Evolutionary conservation across 2,113 vertebrate species (phyloP).

Genomic region (Acanthochromis polyacanthus): DNA sequence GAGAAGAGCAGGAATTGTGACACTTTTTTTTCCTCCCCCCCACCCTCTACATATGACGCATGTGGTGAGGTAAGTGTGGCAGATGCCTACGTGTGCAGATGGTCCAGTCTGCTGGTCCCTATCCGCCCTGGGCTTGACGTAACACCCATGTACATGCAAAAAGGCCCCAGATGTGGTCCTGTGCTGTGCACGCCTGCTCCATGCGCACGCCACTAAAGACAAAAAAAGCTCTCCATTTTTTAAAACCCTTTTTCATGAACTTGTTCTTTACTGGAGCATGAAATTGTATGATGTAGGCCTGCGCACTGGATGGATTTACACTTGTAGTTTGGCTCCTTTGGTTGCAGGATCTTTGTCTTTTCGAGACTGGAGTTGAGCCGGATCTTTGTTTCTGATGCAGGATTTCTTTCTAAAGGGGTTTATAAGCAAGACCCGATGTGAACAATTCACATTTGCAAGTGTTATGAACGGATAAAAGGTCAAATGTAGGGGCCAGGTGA

Average conservation of each 20-base stretch:
- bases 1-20: slow-evolving; percentile 68
- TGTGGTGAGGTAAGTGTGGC: slow-evolving; percentile 81
- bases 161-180: slow-evolving; percentile 58
- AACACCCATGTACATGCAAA: slow-evolving; percentile 45
- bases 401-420: no score
- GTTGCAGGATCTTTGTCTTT: not conserved
- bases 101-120: slow-evolving; percentile 68
- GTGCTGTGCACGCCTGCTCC: slow-evolving; percentile 6
- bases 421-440: no score
- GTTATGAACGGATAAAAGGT: not conserved
- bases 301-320: slow-evolving; percentile 17
- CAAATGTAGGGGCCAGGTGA: not conserved
- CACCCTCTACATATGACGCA: slow-evolving; percentile 75
- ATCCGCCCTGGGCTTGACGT: slow-evolving; percentile 58
- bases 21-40: slow-evolving; percentile 40
- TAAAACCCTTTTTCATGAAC: slow-evolving; percentile 35
- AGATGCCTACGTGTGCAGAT: slow-evolving; percentile 77
- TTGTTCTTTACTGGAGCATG: slow-evolving; percentile 66
- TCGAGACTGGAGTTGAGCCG: slow-evolving; percentile 3
- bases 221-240: slow-evolving; percentile 9
- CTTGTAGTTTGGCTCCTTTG: not conserved
- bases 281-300: slow-evolving; percentile 49
- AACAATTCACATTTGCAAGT: no score
- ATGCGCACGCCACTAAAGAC: not conserved
- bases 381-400: not conserved